Conservation (phyloP, 2,888 invertebrate species). For the Heliothis peltigera region DNA sequence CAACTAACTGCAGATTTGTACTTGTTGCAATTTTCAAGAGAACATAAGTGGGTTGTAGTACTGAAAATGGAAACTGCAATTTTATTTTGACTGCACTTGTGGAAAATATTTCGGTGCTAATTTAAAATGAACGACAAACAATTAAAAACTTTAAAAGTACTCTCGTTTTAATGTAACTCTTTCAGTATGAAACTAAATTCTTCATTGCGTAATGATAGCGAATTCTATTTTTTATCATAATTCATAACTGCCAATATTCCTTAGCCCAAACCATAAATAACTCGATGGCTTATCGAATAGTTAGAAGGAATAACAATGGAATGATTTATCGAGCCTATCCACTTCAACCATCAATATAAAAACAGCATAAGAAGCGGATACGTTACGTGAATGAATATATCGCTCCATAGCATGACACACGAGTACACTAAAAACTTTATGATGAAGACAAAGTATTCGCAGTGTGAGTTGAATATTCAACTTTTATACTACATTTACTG, state of each 20-base stretch:
- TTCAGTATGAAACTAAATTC: not conserved
- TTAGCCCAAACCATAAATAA: conserved; percentile 52
- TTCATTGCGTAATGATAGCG: conserved; percentile 6
- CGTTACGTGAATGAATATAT: conserved; percentile 23
- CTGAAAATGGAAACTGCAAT: conserved; percentile 22
- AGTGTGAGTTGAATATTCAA: conserved; percentile 19
- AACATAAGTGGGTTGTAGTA: conserved; percentile 12
- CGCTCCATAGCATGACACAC: conserved; percentile 9
- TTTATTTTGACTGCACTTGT: conserved; percentile 8
- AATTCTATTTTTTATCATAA: conserved; percentile 35
- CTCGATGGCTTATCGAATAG: conserved; percentile 53
- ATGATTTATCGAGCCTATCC: conserved; percentile 52
- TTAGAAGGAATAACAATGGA: conserved; percentile 52
- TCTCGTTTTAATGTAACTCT: no score
- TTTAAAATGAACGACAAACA: not conserved
- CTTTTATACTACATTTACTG: conserved; percentile 36
- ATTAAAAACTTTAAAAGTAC: no score
- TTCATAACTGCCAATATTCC: conserved; percentile 50
- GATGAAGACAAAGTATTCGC: conserved; percentile 20
- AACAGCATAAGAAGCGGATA: conserved; percentile 33
- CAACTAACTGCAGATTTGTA: conserved; percentile 16
- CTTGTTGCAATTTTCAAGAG: conserved; percentile 27
- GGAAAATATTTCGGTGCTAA: conserved; percentile 5
- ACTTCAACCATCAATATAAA: conserved; percentile 43
- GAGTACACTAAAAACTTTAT: conserved; percentile 17